Base-by-base conservation (phyloP, 2,113 vertebrate genomes). In the Hirundichthys speculiger region DNA sequence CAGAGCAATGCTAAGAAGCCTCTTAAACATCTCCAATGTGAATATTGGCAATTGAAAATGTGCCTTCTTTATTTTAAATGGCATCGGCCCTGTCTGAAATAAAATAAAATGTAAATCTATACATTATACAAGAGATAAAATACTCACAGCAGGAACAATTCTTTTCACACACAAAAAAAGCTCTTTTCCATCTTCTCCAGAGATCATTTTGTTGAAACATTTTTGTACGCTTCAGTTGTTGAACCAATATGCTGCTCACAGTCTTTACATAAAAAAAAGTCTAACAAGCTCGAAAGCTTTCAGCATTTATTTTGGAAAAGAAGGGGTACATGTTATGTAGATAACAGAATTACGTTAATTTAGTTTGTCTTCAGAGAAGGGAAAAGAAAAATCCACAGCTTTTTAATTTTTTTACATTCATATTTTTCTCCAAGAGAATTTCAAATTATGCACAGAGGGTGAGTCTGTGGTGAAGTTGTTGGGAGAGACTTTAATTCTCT, bases 331-430 rank as follows among this genome's bases (percentile, higher is more conserved):
- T 20, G 42, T 56, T 38, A 55, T 24, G 38, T 13, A 55, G 18
- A 66, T 13, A 24, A 12, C 14, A 40, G 5, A 40, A 24, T n/a
- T 49, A 16, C 18, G 18, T 38, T 73, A 61, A 27, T 54, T 40
- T 15, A 58, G 18, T 41, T 67, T 58, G 40, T 22, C 12, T 40
- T 25, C 3, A 34, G 4, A 55, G 15, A 7, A 3, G 19, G 43
- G n/a, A 64, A 41, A 13, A 12, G 25, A 34, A 27, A 27, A 27
- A 63, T 53, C 9, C 45, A 13, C 30, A 13, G 20, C 12, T 64
- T 13, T 11, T 69, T 69, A 46, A 20, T 13, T 58, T 39, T 24
- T 53, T 58, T 39, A 46, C 2, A n/a, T 38, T 48, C 62, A 60
- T 39, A 51, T 22, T 53, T 49, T 18, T 52, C 13, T 19, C 49